Evolutionary conservation across 2,797 vertebrate species (phyloP), one percentile per base, ranked within the genome.

Genomic region (Gymnopithys bicolor): DNA sequence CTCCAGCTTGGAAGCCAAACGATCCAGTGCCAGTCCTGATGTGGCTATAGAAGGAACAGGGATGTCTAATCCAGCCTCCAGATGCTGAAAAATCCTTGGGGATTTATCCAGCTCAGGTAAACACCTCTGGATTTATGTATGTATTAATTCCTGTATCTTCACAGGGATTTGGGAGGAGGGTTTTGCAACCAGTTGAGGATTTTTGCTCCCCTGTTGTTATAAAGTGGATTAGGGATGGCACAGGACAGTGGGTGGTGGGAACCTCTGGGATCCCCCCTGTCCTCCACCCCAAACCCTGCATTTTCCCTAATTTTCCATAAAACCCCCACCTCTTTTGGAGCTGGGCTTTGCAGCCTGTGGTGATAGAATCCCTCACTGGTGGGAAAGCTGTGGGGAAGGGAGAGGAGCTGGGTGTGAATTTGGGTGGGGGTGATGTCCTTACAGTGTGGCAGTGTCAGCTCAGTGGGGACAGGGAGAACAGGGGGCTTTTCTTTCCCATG

Each of bases 231-330:
- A 63, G 19, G 58, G 55, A 46, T 32, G 37, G 37, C 28, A 32
- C 5, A 9, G 52, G 0, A 19, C 3, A 8, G 32, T 19, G 6
- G 63, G 13, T 2, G 12, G 4, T 3, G 16, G 67, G 11, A 23
- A 28, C 8, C 10, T n/a, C 25, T 4, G 10, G 25, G 24, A 41
- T 46, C 25, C 35, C 41, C 0, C 0, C 28, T 8, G 0, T 7
- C 55, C 69, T 46, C 52, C 9, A 3, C 33, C 22, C 15, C 13
- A 23, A 64, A 35, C 4, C 19, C 15, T 10, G 5, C 3, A 0
- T 45, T 55, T 66, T 32, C 24, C 17, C 3, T 41, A 1, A 9
- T 55, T 89, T 37, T 5, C 80, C 48, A 6, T 39, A 18, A 66
- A 83, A 52, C 4, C 39, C 59, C 24, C 43, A 3, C 4, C 30